Percentiles rank a stretch among this genome's conserved stretches.
phyloP scores from a whole-genome alignment of 2,113 vertebrate species.

The Xiphophorus couchianus region DNA sequence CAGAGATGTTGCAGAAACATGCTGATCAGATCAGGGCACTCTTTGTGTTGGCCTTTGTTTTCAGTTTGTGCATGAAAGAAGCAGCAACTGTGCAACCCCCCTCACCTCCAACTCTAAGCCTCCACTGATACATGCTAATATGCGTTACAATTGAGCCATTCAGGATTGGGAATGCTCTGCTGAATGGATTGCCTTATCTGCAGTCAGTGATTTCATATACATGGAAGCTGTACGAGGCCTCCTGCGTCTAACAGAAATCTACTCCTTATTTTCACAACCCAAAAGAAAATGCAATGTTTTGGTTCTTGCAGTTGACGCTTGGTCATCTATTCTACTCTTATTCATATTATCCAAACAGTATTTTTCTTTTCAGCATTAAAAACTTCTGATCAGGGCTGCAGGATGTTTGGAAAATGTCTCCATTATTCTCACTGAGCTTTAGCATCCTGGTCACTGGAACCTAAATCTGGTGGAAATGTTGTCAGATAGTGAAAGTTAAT shows the following conservation, averaged over 20 bases:
- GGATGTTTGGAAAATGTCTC: background rate
- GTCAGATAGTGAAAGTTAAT: too few species aligned
- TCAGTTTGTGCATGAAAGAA: conserved; percentile 43
- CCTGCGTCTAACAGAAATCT: conserved; percentile 14
- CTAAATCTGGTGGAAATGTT: too few species aligned
- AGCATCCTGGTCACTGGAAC: too few species aligned
- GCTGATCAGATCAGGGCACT: conserved; percentile 28
- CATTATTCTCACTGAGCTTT: too few species aligned
- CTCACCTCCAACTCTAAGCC: background rate
- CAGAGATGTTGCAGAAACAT: conserved; percentile 31
- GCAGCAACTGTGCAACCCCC: conserved; percentile 39
- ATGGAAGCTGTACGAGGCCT: background rate
- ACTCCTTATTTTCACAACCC: background rate
- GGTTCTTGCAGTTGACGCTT: background rate
- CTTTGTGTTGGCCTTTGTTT: conserved; percentile 68
- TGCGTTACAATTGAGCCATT: conserved; percentile 70
- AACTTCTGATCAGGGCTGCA: background rate
- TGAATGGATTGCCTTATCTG: conserved; percentile 48
- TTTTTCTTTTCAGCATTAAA: background rate
- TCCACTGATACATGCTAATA: conserved; percentile 57
- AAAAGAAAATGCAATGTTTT: background rate
- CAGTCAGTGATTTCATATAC: conserved; percentile 23
- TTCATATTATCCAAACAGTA: background rate
- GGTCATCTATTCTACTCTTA: background rate
- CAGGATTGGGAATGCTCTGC: conserved; percentile 41